These are phyloP conservation scores for Proctacanthus coquilletti DNA, from an alignment of 1,140 invertebrate species.

Conservation along the genomic window DNA sequence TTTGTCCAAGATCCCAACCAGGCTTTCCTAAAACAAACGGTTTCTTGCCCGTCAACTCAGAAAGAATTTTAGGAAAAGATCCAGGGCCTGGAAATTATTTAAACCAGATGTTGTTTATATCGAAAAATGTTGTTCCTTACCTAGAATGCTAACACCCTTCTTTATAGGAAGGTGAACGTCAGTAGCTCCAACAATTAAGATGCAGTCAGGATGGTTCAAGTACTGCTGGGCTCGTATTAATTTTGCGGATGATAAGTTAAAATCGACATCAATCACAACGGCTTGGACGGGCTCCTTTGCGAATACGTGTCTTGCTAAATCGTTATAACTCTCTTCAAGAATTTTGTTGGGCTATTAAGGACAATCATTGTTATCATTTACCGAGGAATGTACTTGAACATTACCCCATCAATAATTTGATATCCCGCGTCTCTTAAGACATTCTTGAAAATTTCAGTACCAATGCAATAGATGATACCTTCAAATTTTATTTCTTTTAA, in stretches of 20 bases:
- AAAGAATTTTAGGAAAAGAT: conserved; percentile 32
- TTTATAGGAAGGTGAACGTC: conserved; percentile 30
- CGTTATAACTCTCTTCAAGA: conserved; percentile 21
- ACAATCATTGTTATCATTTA: neutral
- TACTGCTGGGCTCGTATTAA: conserved; percentile 33
- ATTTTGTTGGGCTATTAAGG: conserved; percentile 19
- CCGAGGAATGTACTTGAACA: neutral
- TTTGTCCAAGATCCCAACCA: conserved; percentile 30
- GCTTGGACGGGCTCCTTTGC: conserved; percentile 32
- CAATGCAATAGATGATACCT: conserved; percentile 31
- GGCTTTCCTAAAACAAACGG: conserved; percentile 37
- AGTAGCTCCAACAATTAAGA: conserved; percentile 32
- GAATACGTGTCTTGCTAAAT: conserved; percentile 21
- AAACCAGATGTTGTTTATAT: too few species aligned
- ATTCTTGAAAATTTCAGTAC: conserved; percentile 15
- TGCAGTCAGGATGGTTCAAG: conserved; percentile 29
- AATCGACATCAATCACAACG: conserved; percentile 36
- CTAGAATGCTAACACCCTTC: neutral
- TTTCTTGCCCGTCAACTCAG: conserved; percentile 23
- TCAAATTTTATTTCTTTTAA: conserved; percentile 31
- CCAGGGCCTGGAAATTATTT: conserved; percentile 37
- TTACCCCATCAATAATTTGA: conserved; percentile 31
- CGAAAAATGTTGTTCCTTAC: conserved; percentile 1
- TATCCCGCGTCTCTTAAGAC: conserved; percentile 28
- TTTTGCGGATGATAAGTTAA: conserved; percentile 31